Conservation (phyloP, 2,113 vertebrate genomes). For the Ciconia stormi region DNA sequence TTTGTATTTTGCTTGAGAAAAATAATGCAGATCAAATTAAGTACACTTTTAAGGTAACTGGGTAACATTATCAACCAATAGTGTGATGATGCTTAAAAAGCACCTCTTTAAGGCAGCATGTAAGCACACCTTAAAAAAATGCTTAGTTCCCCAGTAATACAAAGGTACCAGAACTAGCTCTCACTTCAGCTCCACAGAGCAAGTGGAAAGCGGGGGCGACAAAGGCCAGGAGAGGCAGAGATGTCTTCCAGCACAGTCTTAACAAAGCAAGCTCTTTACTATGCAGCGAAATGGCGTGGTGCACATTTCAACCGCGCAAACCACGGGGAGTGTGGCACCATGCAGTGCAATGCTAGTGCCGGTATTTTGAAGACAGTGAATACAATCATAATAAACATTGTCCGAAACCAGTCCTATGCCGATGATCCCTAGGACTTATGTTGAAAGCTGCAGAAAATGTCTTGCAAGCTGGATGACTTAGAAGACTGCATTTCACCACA, state of each 20-base stretch:
- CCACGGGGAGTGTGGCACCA: rapidly evolving
- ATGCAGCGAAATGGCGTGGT: background rate
- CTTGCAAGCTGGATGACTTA: background rate
- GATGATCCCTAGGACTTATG: background rate
- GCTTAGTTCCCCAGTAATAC: background rate
- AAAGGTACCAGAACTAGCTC: background rate
- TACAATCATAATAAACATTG: background rate
- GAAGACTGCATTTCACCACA: background rate
- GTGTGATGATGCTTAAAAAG: background rate
- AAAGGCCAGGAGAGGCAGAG: background rate
- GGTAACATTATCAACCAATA: background rate
- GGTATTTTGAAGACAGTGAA: background rate
- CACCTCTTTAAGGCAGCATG: background rate
- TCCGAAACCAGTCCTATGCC: background rate
- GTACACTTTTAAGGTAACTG: background rate
- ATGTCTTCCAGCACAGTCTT: background rate
- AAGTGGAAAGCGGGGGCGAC: background rate
- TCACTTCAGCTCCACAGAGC: background rate
- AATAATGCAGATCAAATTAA: background rate
- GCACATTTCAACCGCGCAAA: background rate
- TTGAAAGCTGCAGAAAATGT: background rate
- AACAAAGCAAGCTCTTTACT: background rate
- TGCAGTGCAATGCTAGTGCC: rapidly evolving
- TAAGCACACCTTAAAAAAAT: background rate
- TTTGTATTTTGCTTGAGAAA: background rate